Evolutionary conservation across 2,113 vertebrate species (phyloP).

Genomic region (Aviceda subcristata): DNA sequence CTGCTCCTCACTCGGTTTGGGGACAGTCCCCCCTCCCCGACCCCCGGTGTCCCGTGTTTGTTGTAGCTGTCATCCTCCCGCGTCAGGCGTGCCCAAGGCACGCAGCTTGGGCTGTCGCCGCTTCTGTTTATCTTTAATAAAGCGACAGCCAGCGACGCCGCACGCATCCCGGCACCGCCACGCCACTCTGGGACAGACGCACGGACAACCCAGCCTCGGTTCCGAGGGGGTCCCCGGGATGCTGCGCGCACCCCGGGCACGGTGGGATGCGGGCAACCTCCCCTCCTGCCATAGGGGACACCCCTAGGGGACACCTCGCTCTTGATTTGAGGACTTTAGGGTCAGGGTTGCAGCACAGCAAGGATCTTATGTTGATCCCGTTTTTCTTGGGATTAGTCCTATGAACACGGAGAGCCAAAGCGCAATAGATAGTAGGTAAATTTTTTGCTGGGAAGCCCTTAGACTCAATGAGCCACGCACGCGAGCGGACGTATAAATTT

Average conservation of each 20-base stretch:
- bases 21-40: not conserved
- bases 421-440: not conserved
- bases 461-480: slow-evolving; percentile 8
- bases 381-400: not conserved
- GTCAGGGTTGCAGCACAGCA: not conserved
- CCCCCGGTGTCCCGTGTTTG: fast-evolving
- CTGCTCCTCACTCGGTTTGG: not conserved
- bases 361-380: not conserved
- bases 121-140: not conserved
- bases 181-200: not conserved
- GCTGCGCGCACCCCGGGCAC: fast-evolving
- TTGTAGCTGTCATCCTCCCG: not conserved
- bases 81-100: not conserved
- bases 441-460: slow-evolving; percentile 12
- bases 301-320: fast-evolving
- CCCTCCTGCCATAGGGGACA: not conserved
- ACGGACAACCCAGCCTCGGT: fast-evolving
- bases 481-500: slow-evolving; percentile 8
- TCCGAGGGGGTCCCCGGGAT: fast-evolving
- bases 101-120: not conserved
- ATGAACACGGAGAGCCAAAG: not conserved
- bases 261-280: fast-evolving
- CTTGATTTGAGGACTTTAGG: not conserved
- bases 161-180: fast-evolving
- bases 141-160: not conserved